phyloP scores from a whole-genome alignment of 1,140 invertebrate genomes.

The Caenorhabditis remanei region DNA sequence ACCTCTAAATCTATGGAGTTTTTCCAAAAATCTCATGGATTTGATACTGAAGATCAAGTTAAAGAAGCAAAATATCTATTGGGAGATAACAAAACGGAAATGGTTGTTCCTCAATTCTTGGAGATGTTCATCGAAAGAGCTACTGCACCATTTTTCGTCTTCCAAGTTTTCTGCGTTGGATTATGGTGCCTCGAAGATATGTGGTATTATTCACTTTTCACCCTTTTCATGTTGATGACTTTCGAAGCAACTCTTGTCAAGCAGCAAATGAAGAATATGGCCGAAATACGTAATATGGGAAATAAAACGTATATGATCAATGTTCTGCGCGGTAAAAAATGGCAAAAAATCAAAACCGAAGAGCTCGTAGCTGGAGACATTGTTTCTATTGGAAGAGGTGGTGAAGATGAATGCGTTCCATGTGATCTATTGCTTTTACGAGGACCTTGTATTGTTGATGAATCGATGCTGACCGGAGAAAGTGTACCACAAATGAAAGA shows the following conservation, averaged over 20 bases:
- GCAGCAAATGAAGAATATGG: constrained; percentile 96
- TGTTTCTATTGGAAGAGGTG: constrained; percentile 89
- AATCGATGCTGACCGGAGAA: constrained; percentile 94
- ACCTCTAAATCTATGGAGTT: constrained; percentile 61
- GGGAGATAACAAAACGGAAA: constrained; percentile 81
- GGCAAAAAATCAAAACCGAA: constrained; percentile 88
- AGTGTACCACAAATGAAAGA: constrained; percentile 99
- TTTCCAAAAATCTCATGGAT: constrained; percentile 63
- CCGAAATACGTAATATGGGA: constrained; percentile 99
- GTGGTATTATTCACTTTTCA: constrained; percentile 87
- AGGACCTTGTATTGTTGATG: constrained; percentile 95
- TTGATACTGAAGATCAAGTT: constrained; percentile 72
- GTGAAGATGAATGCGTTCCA: constrained; percentile 91
- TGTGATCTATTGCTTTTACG: constrained; percentile 94
- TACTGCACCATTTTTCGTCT: constrained; percentile 97
- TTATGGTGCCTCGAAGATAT: constrained; percentile 99
- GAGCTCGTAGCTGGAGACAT: constrained; percentile 95
- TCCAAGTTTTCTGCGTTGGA: constrained; percentile 92
- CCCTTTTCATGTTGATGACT: constrained; percentile 94
- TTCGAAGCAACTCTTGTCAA: constrained; percentile 98
- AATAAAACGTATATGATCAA: constrained; percentile 93
- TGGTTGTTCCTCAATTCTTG: constrained; percentile 94
- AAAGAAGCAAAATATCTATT: constrained; percentile 67
- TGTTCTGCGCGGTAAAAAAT: constrained; percentile 91
- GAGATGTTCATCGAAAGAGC: constrained; percentile 97